Conservation (phyloP, 2,113 vertebrate species). For the Leucosticte australis region DNA sequence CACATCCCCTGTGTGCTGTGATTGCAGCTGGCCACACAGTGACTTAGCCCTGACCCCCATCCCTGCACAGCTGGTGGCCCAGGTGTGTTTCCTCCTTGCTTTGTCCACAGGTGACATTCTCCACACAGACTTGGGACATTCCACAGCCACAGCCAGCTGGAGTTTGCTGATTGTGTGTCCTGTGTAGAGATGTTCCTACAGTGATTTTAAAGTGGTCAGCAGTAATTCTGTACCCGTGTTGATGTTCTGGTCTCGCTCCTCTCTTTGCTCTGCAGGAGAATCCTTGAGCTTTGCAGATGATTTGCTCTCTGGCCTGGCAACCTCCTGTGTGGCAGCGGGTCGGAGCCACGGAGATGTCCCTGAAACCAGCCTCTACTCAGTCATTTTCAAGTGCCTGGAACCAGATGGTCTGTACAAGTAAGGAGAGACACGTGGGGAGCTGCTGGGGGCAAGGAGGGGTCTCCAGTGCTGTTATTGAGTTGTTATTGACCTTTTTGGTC, state of each 20-base stretch:
- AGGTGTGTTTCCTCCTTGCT: not conserved
- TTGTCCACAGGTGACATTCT: not conserved
- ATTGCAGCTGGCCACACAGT: too few relatives aligned
- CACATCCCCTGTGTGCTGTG: rapidly evolving
- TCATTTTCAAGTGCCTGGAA: slow-evolving; percentile 99
- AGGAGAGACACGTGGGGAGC: slow-evolving; percentile 52
- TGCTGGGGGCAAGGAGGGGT: not conserved
- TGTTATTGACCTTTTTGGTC: not conserved
- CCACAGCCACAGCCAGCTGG: not conserved
- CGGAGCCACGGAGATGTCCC: slow-evolving; percentile 83
- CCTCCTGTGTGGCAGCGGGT: slow-evolving; percentile 92
- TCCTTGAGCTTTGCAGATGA: slow-evolving; percentile 94
- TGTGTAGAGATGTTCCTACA: rapidly evolving
- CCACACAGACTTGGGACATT: not conserved
- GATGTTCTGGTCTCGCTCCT: not conserved
- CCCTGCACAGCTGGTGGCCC: not conserved
- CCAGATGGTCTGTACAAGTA: slow-evolving; percentile 98
- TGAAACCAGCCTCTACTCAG: slow-evolving; percentile 87
- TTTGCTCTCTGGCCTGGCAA: slow-evolving; percentile 92
- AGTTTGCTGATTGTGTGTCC: not conserved
- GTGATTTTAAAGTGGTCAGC: not conserved
- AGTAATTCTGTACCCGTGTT: not conserved
- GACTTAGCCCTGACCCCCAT: not conserved
- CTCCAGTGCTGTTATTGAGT: not conserved
- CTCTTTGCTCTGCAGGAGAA: slow-evolving; percentile 83